A percentile compares a stretch with the other conserved stretches of the same genome.
These are phyloP conservation scores for Metallyticus violacea DNA, from an alignment of 2,888 invertebrate species.

Conservation along the genomic window DNA sequence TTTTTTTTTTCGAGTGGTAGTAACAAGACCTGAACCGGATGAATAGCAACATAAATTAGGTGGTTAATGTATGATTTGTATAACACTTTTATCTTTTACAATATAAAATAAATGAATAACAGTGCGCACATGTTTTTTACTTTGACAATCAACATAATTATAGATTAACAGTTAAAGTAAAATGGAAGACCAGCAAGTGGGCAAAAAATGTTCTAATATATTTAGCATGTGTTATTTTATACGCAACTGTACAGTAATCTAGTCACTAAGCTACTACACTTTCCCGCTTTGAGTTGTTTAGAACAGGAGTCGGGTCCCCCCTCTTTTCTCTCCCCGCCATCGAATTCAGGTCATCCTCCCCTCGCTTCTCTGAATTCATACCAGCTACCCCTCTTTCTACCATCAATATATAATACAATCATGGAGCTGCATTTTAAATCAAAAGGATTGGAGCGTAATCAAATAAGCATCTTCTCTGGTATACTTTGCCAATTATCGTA, in stretches of 20 bases:
- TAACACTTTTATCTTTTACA: too few relatives aligned
- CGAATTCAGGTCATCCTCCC: conserved; percentile 16
- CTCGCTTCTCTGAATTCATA: not conserved
- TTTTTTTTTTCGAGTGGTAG: too few relatives aligned
- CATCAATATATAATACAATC: conserved; percentile 34
- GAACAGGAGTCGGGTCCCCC: not conserved
- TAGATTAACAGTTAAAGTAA: too few relatives aligned
- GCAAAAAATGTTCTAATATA: too few relatives aligned
- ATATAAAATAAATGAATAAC: too few relatives aligned
- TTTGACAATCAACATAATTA: too few relatives aligned
- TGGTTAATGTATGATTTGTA: too few relatives aligned
- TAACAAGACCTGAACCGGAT: too few relatives aligned
- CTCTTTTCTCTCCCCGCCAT: not conserved
- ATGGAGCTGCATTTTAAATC: conserved; percentile 35
- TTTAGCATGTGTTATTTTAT: not conserved
- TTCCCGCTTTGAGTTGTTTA: not conserved
- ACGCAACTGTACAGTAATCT: not conserved
- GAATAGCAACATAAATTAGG: too few relatives aligned
- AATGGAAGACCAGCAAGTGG: too few relatives aligned
- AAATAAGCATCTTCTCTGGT: conserved; percentile 34
- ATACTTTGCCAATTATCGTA: conserved; percentile 34
- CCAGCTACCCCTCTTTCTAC: not conserved
- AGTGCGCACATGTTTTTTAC: too few relatives aligned
- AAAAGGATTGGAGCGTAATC: conserved; percentile 34
- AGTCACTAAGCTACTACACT: not conserved